Conservation (phyloP, 37 sponge, comb jelly and placozoan genomes). For the Spongilla lacustris region DNA sequence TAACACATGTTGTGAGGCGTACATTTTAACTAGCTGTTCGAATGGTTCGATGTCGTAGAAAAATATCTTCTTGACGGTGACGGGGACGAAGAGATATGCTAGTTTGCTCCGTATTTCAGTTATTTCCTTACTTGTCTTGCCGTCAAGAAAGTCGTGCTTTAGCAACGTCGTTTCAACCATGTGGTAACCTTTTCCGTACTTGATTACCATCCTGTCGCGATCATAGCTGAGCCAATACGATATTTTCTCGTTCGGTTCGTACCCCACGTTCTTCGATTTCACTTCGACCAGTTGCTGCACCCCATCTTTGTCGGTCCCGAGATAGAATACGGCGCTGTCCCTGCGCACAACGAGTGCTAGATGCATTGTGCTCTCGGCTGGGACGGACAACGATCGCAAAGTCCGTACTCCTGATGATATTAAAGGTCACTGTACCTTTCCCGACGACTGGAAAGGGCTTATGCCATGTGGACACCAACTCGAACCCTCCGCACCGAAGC, state of each 20-base stretch:
- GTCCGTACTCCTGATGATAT: conserved; percentile 4
- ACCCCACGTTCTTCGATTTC: conserved; percentile 43
- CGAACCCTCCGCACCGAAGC: too few relatives aligned
- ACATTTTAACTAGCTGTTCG: not conserved
- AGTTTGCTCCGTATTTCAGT: conserved; percentile 9
- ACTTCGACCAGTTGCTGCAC: not conserved
- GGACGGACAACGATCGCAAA: conserved; percentile 51
- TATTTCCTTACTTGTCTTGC: not conserved
- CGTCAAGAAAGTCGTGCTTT: conserved; percentile 22
- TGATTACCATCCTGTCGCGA: conserved; percentile 44
- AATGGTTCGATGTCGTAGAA: conserved; percentile 22
- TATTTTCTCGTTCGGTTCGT: conserved; percentile 28
- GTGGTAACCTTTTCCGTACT: conserved; percentile 78
- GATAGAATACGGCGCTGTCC: conserved; percentile 5
- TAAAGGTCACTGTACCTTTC: conserved; percentile 41
- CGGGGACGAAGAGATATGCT: conserved; percentile 48
- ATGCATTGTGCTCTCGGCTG: not conserved
- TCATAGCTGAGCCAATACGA: conserved; percentile 78
- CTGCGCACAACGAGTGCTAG: conserved; percentile 26
- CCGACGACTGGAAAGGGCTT: conserved; percentile 46
- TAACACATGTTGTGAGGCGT: not conserved
- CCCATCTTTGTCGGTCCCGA: not conserved
- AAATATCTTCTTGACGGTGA: conserved; percentile 14
- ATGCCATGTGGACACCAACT: not conserved
- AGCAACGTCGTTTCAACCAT: conserved; percentile 71